A percentile compares a stretch with the other conserved stretches of the same genome.
Conservation (phyloP, 2,888 invertebrate genomes). For the Myopa testacea region DNA sequence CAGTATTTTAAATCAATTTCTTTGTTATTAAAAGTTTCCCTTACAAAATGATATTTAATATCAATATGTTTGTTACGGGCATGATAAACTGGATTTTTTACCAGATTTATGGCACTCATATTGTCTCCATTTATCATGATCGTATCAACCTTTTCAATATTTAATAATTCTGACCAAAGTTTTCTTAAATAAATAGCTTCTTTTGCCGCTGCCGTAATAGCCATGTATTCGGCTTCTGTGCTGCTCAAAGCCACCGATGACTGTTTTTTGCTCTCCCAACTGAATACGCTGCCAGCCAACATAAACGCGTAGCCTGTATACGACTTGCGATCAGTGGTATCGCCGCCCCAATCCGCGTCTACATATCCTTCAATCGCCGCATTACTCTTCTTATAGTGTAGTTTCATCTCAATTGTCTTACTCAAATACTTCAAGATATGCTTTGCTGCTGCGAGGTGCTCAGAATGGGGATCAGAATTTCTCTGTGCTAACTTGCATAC, state of each 20-base stretch:
- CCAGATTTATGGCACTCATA: no score
- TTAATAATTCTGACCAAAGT: no score
- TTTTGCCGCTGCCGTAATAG: not conserved
- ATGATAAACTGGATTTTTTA: no score
- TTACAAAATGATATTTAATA: no score
- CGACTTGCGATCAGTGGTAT: conserved; percentile 35
- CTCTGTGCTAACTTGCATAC: conserved; percentile 41
- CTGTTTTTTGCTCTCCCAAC: conserved; percentile 37
- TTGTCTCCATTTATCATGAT: no score
- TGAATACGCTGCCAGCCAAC: conserved; percentile 32
- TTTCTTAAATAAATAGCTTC: no score
- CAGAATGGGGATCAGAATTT: conserved; percentile 44
- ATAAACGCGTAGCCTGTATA: conserved; percentile 40
- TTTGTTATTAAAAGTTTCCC: no score
- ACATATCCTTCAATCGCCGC: conserved; percentile 33
- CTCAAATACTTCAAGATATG: conserved; percentile 45
- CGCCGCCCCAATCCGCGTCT: conserved; percentile 42
- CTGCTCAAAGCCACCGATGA: conserved; percentile 32
- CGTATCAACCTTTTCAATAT: no score
- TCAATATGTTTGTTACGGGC: no score
- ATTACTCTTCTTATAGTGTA: conserved; percentile 31
- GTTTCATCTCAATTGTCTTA: conserved; percentile 7
- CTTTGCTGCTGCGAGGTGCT: conserved; percentile 43
- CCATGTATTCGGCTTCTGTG: conserved; percentile 32
- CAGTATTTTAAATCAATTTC: no score